Percentiles rank a stretch among this genome's conserved stretches.
phyloP scores from a whole-genome alignment of 2,797 vertebrate species.

The Siniperca scherzeri region DNA sequence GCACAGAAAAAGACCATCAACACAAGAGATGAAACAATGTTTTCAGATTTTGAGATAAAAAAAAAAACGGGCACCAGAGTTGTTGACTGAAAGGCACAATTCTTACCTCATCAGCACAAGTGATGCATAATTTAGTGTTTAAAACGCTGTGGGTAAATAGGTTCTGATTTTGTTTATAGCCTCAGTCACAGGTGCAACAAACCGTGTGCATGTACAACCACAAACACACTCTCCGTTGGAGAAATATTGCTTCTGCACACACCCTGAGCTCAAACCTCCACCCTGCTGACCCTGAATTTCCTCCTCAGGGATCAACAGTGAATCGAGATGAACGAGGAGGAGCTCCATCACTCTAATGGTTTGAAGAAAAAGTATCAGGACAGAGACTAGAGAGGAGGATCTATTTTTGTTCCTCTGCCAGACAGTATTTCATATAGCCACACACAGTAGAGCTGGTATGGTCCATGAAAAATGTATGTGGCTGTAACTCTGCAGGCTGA shows the following conservation, averaged over 20 bases:
- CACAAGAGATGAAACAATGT: not conserved
- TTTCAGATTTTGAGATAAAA: slow-evolving; percentile 3
- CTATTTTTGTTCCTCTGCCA: slow-evolving; percentile 72
- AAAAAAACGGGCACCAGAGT: not conserved
- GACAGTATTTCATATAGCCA: slow-evolving; percentile 67
- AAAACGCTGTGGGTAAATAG: slow-evolving; percentile 5
- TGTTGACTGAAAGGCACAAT: not conserved
- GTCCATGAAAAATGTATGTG: slow-evolving; percentile 80
- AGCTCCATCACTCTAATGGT: slow-evolving; percentile 21
- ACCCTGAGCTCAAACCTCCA: slow-evolving; percentile 9
- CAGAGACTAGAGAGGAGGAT: slow-evolving; percentile 52
- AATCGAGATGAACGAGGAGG: slow-evolving; percentile 31
- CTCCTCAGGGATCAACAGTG: slow-evolving; percentile 42
- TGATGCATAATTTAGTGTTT: slow-evolving; percentile 40
- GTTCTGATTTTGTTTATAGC: slow-evolving; percentile 10
- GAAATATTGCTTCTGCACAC: slow-evolving; percentile 1
- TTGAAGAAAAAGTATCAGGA: slow-evolving; percentile 41
- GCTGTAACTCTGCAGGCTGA: slow-evolving; percentile 60
- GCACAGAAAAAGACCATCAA: not conserved
- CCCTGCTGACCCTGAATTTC: slow-evolving; percentile 27
- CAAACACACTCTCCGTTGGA: not conserved
- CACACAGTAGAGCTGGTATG: slow-evolving; percentile 44
- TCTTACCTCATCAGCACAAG: slow-evolving; percentile 16
- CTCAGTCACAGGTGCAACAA: not conserved
- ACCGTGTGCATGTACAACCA: no score